Conservation (phyloP, 37 sponge, comb jelly and placozoan genomes). For the Chondrosia reniformis region DNA sequence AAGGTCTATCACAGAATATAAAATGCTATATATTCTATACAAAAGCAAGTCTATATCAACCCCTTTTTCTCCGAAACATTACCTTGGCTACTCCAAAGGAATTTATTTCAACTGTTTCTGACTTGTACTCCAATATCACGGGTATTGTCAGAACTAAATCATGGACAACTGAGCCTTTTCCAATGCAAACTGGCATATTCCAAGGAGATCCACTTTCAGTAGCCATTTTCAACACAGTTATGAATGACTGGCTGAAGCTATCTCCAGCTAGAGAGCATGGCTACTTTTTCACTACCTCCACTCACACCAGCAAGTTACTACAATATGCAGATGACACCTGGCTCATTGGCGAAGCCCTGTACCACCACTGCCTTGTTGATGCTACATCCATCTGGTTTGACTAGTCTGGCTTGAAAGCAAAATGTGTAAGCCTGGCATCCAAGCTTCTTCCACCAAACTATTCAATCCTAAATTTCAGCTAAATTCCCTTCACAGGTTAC, state of each 20-base stretch:
- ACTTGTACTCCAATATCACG: not conserved
- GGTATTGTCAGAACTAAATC: no score
- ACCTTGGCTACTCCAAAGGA: conserved; percentile 2
- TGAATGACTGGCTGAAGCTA: conserved; percentile 7
- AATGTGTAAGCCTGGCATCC: conserved; percentile 13
- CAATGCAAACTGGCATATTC: not conserved
- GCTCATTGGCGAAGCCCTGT: not conserved
- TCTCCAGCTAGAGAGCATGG: not conserved
- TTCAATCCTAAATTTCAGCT: conserved; percentile 7
- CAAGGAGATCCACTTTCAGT: conserved; percentile 23
- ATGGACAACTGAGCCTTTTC: not conserved
- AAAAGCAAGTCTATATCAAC: not conserved
- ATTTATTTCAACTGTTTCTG: not conserved
- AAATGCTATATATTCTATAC: not conserved
- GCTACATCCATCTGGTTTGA: not conserved
- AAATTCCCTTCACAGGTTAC: not conserved
- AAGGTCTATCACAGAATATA: not conserved
- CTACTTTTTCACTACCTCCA: not conserved
- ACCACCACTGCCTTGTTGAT: not conserved
- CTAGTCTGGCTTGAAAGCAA: conserved; percentile 24
- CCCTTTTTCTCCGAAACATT: not conserved
- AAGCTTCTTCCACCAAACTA: not conserved
- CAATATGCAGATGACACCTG: conserved; percentile 40
- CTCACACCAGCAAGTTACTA: not conserved
- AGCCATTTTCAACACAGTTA: conserved; percentile 27